Evolutionary conservation across 2,113 vertebrate genomes (phyloP).

Genomic region (Falco punctatus): DNA sequence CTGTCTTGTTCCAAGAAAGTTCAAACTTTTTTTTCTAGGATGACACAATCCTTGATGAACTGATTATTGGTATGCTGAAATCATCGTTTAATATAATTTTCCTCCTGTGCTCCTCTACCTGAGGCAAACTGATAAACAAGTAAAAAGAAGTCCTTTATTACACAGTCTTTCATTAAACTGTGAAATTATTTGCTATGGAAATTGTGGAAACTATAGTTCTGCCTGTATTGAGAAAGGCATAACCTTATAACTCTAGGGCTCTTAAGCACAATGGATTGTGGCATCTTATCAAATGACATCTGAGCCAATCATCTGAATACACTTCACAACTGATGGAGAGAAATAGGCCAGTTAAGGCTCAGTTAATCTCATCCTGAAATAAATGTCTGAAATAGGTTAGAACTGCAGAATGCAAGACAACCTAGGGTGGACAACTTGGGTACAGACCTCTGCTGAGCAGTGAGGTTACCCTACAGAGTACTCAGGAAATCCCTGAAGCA

Average conservation of each 20-base stretch:
- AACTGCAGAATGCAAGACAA: not conserved
- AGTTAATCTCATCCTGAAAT: not conserved
- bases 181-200: conserved; percentile 5
- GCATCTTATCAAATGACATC: not conserved
- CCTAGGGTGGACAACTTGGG: not conserved
- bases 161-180: not conserved
- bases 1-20: not conserved
- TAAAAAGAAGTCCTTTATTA: not conserved
- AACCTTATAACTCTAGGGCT: fast-evolving
- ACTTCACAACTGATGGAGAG: not conserved
- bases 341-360: not conserved
- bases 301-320: not conserved
- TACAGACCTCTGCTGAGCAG: not conserved
- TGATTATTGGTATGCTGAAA: conserved; percentile 16
- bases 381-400: not conserved
- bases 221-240: not conserved
- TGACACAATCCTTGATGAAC: not conserved
- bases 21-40: not conserved
- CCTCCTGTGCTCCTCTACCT: not conserved
- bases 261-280: not conserved
- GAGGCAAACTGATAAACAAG: conserved; percentile 37
- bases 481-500: not conserved
- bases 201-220: not conserved
- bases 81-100: conserved; percentile 22
- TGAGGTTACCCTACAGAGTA: not conserved